phyloP scores from a whole-genome alignment of 1,140 invertebrate genomes.

The Gonioctena quinquepunctata region DNA sequence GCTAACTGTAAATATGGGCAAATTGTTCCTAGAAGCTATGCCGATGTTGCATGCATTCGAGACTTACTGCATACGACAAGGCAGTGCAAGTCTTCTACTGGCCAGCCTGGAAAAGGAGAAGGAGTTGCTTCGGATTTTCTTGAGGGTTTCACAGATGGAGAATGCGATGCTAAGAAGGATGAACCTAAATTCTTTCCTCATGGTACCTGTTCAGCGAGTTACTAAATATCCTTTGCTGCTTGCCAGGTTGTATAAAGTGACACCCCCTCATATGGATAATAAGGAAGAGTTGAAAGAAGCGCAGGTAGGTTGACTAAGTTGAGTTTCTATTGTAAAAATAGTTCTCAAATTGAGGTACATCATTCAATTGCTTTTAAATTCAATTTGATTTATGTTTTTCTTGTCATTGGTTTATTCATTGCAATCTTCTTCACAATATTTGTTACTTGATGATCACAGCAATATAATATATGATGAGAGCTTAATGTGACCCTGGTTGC shows the following conservation, averaged over 20 bases:
- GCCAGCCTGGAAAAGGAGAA: slow-evolving; percentile 94
- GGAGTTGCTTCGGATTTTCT: slow-evolving; percentile 90
- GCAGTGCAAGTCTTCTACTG: slow-evolving; percentile 83
- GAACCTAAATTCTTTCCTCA: slow-evolving; percentile 96
- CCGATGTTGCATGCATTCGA: slow-evolving; percentile 93
- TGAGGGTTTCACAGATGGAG: slow-evolving; percentile 95
- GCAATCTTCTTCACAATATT: too few relatives aligned
- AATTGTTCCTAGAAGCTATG: slow-evolving; percentile 88
- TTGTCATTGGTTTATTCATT: too few relatives aligned
- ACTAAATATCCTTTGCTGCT: slow-evolving; percentile 92
- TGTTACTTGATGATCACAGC: too few relatives aligned
- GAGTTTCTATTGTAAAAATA: too few relatives aligned
- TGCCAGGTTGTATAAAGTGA: slow-evolving; percentile 89
- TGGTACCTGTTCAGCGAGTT: slow-evolving; percentile 89
- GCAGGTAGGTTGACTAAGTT: too few relatives aligned
- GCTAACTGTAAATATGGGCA: slow-evolving; percentile 86
- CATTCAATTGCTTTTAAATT: too few relatives aligned
- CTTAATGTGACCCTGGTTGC: too few relatives aligned
- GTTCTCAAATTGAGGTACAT: too few relatives aligned
- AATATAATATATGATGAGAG: too few relatives aligned
- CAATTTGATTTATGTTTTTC: too few relatives aligned
- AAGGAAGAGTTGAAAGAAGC: slow-evolving; percentile 78
- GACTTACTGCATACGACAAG: slow-evolving; percentile 91
- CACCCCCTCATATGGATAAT: slow-evolving; percentile 77
- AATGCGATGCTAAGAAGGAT: slow-evolving; percentile 89